phyloP scores from a whole-genome alignment of 2,113 vertebrate genomes.

The Charina bottae region DNA sequence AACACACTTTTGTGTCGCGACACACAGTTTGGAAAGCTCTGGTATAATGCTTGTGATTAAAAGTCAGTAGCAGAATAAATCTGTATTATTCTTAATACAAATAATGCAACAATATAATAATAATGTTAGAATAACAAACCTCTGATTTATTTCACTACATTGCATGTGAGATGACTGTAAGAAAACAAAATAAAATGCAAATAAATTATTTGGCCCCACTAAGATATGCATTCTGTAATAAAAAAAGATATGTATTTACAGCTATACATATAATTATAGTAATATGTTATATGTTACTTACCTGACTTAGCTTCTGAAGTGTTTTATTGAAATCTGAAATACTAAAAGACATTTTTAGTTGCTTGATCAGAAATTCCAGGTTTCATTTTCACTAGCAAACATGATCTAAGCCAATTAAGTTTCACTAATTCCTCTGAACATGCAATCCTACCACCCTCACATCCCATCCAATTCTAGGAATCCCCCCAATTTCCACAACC shows the following conservation, averaged over 20 bases:
- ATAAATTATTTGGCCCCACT: conserved; percentile 32
- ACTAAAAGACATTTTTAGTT: conserved; percentile 63
- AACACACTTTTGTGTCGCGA: no score
- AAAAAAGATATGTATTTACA: background rate
- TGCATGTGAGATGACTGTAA: conserved; percentile 74
- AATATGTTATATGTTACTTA: conserved; percentile 63
- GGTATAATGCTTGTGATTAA: background rate
- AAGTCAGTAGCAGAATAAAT: background rate
- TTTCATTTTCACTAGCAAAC: conserved; percentile 25
- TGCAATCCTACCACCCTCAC: no score
- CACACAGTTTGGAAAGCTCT: no score
- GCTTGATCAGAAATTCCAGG: conserved; percentile 35
- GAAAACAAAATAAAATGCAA: conserved; percentile 50
- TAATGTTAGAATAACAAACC: conserved; percentile 65
- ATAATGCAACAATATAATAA: background rate
- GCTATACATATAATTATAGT: conserved; percentile 2
- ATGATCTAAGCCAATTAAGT: background rate
- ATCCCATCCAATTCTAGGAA: background rate
- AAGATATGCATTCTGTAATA: conserved; percentile 39
- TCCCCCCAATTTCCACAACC: background rate
- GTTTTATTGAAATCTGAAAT: conserved; percentile 76
- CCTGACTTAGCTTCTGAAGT: conserved; percentile 72
- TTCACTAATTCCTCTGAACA: background rate
- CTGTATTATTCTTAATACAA: background rate
- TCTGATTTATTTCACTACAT: conserved; percentile 72